Percentiles rank a stretch among this genome's conserved stretches.
Conservation (phyloP, 2,888 invertebrate species). For the Nemurella pictetii region DNA sequence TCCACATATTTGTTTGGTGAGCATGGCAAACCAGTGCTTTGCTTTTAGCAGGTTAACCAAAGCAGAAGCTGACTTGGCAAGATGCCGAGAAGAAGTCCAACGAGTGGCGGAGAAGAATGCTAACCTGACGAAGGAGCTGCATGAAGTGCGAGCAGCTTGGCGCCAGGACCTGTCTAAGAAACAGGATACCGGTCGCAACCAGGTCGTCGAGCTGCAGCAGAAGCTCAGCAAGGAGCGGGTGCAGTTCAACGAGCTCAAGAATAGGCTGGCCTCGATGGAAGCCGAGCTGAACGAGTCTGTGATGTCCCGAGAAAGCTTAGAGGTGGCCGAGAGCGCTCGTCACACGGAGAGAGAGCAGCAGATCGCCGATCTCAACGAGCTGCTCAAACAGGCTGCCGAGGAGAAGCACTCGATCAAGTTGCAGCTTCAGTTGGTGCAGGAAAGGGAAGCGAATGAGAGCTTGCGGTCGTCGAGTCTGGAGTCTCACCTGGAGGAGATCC, state of each 20-base stretch:
- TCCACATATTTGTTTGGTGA: no score
- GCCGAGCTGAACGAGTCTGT: conserved; percentile 39
- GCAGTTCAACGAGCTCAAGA: not conserved
- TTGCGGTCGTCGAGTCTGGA: conserved; percentile 53
- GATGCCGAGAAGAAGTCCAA: no score
- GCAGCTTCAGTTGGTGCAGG: conserved; percentile 50
- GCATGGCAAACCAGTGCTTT: no score
- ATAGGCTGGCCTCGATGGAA: conserved; percentile 35
- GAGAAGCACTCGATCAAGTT: conserved; percentile 51
- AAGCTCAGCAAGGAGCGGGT: conserved; percentile 42
- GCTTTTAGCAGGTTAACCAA: conserved; percentile 29
- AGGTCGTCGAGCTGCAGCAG: no score
- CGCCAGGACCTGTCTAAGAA: no score
- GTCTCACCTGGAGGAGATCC: conserved; percentile 52
- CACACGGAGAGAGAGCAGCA: conserved; percentile 50
- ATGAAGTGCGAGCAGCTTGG: no score
- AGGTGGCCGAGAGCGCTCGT: conserved; percentile 50
- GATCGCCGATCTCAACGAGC: conserved; percentile 48
- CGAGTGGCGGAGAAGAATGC: no score
- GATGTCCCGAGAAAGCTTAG: conserved; percentile 46
- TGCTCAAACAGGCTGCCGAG: conserved; percentile 49
- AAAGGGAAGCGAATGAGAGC: conserved; percentile 49
- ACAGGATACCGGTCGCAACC: no score
- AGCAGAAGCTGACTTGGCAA: conserved; percentile 39
- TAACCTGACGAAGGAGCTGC: no score